These are phyloP conservation scores for Heliocidaris erythrogramma DNA, from an alignment of 35 echinoderm and acorn worm genomes.

Conservation along the genomic window DNA sequence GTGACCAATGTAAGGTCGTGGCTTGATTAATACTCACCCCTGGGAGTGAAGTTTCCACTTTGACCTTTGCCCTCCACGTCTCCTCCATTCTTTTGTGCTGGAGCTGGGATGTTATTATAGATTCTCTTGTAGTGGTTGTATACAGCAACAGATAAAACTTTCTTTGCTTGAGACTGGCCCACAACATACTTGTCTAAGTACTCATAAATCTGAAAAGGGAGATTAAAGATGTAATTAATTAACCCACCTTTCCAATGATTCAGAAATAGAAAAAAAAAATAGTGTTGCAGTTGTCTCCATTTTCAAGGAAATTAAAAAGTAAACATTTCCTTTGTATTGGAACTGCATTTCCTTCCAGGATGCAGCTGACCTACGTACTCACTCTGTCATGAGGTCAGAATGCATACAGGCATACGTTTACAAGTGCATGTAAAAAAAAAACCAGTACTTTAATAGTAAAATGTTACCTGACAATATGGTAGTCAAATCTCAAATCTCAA, in stretches of 20 bases:
- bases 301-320: background rate
- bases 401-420: too few species aligned
- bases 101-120: constrained; percentile 85
- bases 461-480: too few species aligned
- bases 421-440: too few species aligned
- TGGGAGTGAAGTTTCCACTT: constrained; percentile 70
- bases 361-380: background rate
- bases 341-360: background rate
- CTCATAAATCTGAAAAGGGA: constrained; percentile 79
- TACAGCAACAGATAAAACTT: constrained; percentile 90
- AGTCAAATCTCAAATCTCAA: too few species aligned
- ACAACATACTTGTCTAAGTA: constrained; percentile 90
- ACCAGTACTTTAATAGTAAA: too few species aligned
- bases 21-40: constrained; percentile 58
- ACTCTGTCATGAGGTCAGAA: background rate
- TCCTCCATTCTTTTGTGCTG: constrained; percentile 41
- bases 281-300: background rate
- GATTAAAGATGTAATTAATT: background rate
- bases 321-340: background rate
- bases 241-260: background rate
- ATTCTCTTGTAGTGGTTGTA: constrained; percentile 99
- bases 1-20: background rate
- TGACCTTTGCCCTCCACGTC: constrained; percentile 60
- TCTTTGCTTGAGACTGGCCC: constrained; percentile 88
- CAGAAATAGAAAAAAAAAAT: background rate